These are phyloP conservation scores for Phyllotreta cruciferae DNA, from an alignment of 2,888 invertebrate genomes.

Conservation along the genomic window DNA sequence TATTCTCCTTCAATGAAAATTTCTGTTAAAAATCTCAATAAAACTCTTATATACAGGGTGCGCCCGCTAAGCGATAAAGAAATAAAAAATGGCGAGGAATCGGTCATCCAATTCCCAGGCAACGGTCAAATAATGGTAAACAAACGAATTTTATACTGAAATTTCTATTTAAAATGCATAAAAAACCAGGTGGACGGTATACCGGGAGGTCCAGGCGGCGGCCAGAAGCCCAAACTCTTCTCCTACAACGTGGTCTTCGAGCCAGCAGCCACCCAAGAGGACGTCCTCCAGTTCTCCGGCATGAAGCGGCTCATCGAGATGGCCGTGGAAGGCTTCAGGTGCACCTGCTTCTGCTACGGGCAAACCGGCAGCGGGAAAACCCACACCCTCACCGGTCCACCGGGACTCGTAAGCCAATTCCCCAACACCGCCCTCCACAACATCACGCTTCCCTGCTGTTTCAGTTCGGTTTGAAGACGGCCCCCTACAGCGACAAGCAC, in stretches of 20 bases:
- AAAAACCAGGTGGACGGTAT: slow-evolving; percentile 61
- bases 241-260: slow-evolving; percentile 96
- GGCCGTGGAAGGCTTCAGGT: slow-evolving; percentile 93
- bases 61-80: slow-evolving; percentile 83
- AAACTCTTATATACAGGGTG: slow-evolving; percentile 70
- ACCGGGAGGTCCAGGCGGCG: slow-evolving; percentile 62
- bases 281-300: slow-evolving; percentile 89
- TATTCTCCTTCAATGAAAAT: slow-evolving; percentile 5
- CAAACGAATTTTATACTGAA: slow-evolving; percentile 12
- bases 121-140: slow-evolving; percentile 80
- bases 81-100: slow-evolving; percentile 70
- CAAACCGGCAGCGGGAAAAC: slow-evolving; percentile 98
- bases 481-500: slow-evolving; percentile 72
- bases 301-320: slow-evolving; percentile 90
- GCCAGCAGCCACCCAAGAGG: slow-evolving; percentile 84
- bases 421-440: background rate
- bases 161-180: background rate
- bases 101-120: slow-evolving; percentile 84
- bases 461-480: slow-evolving; percentile 55
- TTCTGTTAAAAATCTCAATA: background rate
- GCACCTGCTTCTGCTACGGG: slow-evolving; percentile 95
- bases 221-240: slow-evolving; percentile 83
- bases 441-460: slow-evolving; percentile 36
- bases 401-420: slow-evolving; percentile 72
- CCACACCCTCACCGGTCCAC: slow-evolving; percentile 92